Evolutionary conservation across 1,140 invertebrate species (phyloP), one percentile per base, ranked within the genome.

Genomic region (Himalopsyche phryganea): DNA sequence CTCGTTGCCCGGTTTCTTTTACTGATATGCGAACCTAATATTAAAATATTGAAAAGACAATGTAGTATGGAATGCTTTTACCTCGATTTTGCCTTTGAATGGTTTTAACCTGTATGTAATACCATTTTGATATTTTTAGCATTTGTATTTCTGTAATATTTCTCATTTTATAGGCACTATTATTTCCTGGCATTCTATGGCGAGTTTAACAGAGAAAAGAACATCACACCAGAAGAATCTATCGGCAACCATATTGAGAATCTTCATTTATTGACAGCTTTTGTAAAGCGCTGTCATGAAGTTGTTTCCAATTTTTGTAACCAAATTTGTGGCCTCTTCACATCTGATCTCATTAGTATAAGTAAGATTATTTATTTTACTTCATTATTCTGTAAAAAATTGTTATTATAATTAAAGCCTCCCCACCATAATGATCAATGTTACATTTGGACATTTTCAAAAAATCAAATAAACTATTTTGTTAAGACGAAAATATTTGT

Each of bases 281-380:
- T 88, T 81, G 74, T 87, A 14, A 79, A 74, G 50, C 77, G 86
- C 49, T 84, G 83, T 64, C 80, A 86, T 70, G 80, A 86, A 65
- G 85, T 88, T 9, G 73, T 83, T 4, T 76, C 72, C 33, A 84
- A 86, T 69, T 70, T 87, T 3, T 75, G 89, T 42, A 78, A 79
- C 40, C 89, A 92, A 74, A 70, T 90, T 44, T 81, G 83, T 69
- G 77, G 78, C 17, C 71, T 87, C 15, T 81, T 84, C 63, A 72
- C 69, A 11, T 77, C 77, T 61, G 69, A 67, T 33, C 68, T 74
- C 46, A 71, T 80, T 28, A 76, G 74, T 65, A 63, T 73, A 50
- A 75, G 69, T 86, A 81, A 74, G 74, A 68, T 10, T 46, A 69
- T n/a, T n/a, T n/a, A n/a, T n/a, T n/a, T 50, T 42, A 9, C 14